Base-by-base conservation (phyloP, 2,113 vertebrate genomes). In the Atherinomorus stipes region DNA sequence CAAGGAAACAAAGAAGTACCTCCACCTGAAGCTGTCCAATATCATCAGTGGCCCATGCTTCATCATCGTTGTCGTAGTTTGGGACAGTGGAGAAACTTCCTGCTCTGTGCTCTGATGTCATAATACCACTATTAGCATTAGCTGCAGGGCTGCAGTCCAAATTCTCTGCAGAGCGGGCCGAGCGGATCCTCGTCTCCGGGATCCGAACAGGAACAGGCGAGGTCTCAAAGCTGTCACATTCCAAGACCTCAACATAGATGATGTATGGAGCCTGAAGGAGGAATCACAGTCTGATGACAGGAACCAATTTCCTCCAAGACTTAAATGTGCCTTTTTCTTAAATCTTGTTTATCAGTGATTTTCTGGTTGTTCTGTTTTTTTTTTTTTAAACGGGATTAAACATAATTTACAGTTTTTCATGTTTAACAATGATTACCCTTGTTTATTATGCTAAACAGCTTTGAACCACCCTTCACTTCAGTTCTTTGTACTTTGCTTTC, bases 61-160 rank as follows among this genome's bases (percentile, higher is more conserved):
- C 97, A 0, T 98, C 97, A 1, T 99, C 97, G 0, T 98, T 97
- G 93, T 99, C 97, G 2, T 96, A 98, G 91, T 98, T 98, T 61
- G 94, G 96, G 16, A 98, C 97, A 0, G 95, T 96, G 89, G 93
- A 96, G 91, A 98, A 98, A 85, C 95, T 96, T 84, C 94, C 91
- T 0, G 96, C 92, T 0, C 97, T 45, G 77, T 96, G 97, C 76
- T 98, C 97, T 0, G 94, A 93, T 0, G 93, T 94, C 82, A 96
- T 94, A 0, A 21, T 31, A 4, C 69, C 22, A 26, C 49, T 23
- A 21, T 38, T 69, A 19, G 57, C 40, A 4, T 50, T 69, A 16
- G 61, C 73, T 2, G 54, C 15, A 0, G 52, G 23, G 16, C 95
- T 93, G 0, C 95, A 97, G 15, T 97, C 96, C 0, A 99, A 94